Evolutionary conservation across 2,797 vertebrate genomes (phyloP).

Genomic region (Urosaurus nigricauda): DNA sequence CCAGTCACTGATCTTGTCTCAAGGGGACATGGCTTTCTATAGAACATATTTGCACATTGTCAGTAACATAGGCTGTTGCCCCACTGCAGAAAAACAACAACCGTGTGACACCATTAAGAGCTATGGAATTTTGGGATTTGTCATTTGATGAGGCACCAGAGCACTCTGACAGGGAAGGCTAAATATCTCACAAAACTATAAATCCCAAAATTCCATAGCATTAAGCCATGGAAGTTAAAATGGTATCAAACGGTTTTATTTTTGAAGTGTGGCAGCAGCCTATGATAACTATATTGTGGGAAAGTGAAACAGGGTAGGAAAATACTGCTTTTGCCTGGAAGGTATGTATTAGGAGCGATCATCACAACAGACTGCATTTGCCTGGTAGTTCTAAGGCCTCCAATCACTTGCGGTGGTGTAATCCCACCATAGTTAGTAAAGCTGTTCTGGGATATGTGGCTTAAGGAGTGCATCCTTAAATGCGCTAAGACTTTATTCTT

Average conservation of each 20-base stretch:
- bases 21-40: neutral
- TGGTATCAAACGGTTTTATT: too few species aligned
- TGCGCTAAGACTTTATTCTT: constrained; percentile 48
- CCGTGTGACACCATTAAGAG: too few species aligned
- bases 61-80: neutral
- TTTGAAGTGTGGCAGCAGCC: too few species aligned
- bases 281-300: constrained; percentile 2
- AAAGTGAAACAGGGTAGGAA: neutral
- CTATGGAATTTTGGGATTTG: too few species aligned
- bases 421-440: neutral
- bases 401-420: neutral
- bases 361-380: constrained; percentile 35
- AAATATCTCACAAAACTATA: too few species aligned
- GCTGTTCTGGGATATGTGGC: neutral
- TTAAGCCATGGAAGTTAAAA: too few species aligned
- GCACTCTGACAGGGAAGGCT: too few species aligned
- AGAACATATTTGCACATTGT: neutral
- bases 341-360: neutral
- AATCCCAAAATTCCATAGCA: too few species aligned
- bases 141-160: too few species aligned
- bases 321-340: constrained; percentile 43
- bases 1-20: constrained; percentile 7
- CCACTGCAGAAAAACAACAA: too few species aligned
- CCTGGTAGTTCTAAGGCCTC: neutral
- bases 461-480: neutral